A percentile compares a stretch with the other conserved stretches of the same genome.
Evolutionary conservation across 2,888 invertebrate genomes (phyloP).

Genomic region (Sipha maydis): DNA sequence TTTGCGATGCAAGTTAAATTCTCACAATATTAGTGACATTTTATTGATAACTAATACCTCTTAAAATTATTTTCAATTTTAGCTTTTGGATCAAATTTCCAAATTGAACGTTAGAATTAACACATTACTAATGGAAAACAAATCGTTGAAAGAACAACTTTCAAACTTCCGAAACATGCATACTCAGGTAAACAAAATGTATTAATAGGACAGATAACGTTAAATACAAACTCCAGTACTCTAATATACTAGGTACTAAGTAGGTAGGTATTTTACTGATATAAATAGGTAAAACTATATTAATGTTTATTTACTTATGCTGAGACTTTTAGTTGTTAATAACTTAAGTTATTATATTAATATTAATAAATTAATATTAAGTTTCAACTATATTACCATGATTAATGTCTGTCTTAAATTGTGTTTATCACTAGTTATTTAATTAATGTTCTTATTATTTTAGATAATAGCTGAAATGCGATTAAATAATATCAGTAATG

Average conservation of each 20-base stretch:
- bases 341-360: too few species aligned
- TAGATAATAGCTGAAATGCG: constrained; percentile 14
- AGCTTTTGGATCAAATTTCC: not conserved
- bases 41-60: not conserved
- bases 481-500: not conserved
- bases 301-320: too few species aligned
- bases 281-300: too few species aligned
- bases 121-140: constrained; percentile 5
- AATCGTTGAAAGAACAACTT: constrained; percentile 19
- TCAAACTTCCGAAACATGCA: constrained; percentile 22
- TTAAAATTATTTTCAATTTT: not conserved
- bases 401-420: not conserved
- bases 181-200: constrained; percentile 9
- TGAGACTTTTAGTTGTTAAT: not conserved
- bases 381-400: not conserved
- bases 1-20: not conserved
- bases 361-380: too few species aligned
- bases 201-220: too few species aligned
- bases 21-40: not conserved
- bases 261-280: not conserved
- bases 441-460: not conserved
- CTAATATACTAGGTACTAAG: too few species aligned
- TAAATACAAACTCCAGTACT: too few species aligned
- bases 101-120: not conserved
- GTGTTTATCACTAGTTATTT: not conserved